Evolutionary conservation across 1,140 invertebrate species (phyloP), one percentile per base, ranked within the genome.

Genomic region (Zaprionus camerounensis): DNA sequence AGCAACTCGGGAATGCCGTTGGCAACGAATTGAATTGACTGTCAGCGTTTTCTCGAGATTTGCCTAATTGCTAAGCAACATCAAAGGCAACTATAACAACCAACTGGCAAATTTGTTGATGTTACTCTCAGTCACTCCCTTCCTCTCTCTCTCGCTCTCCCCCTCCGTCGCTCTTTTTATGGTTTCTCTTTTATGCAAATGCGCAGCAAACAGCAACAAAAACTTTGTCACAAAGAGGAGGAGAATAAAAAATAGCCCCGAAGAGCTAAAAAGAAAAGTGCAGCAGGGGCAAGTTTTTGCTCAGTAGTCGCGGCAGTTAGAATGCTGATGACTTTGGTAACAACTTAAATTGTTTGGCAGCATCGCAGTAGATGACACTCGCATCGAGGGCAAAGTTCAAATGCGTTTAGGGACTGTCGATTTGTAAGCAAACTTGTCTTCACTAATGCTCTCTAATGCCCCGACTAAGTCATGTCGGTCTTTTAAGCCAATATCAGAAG

Each of bases 311-410:
- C 71, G 68, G 77, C 84, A 81, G 66, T 74, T 55, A 63, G 55
- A 69, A 87, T 87, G 81, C 78, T 88, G 83, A 87, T 88, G 85
- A 87, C 85, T 87, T 87, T 90, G 81, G 76, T 82, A 88, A 87
- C 84, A 87, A 87, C 84, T 87, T 87, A 88, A 87, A 87, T 87
- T 87, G 84, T 81, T 87, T 88, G 83, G 78, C 78, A 59, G 81
- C 81, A 75, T 69, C 71, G 58, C 36, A 17, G 59, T 49, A 64
- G 46, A 82, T 66, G 46, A 38, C 71, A 59, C 49, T 67, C 17
- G 26, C 69, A 68, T 62, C 28, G 57, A 58, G 66, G 71, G 53
- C 58, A 78, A 87, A 87, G 74, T 84, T 84, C 65, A 74, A 84
- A 82, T 79, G 71, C 75, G 71, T 88, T 87, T 87, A 81, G 74